These are phyloP conservation scores for Poeciliopsis prolifica DNA, from an alignment of 2,113 vertebrate genomes.

Conservation along the genomic window DNA sequence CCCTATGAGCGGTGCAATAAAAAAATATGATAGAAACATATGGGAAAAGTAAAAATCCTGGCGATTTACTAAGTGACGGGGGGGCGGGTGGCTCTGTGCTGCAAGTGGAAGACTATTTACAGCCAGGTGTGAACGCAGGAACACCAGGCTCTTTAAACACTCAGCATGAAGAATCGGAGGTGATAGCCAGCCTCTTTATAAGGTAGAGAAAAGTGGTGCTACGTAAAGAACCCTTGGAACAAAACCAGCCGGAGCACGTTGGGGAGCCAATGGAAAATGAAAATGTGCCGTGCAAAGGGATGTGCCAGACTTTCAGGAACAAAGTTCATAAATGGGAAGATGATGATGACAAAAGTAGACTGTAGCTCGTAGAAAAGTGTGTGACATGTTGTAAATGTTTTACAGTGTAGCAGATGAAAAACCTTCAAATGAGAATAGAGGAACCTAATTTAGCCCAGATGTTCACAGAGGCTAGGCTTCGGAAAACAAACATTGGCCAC, in stretches of 20 bases:
- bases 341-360: neutral
- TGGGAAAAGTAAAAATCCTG: slow-evolving; percentile 33
- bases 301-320: slow-evolving; percentile 19
- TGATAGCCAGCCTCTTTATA: slow-evolving; percentile 37
- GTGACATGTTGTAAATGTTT: neutral
- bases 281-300: slow-evolving; percentile 20
- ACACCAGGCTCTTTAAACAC: slow-evolving; percentile 35
- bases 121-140: slow-evolving; percentile 53
- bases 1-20: slow-evolving; percentile 50
- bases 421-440: no score
- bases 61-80: neutral
- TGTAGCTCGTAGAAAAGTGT: neutral
- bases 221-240: slow-evolving; percentile 28
- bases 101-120: slow-evolving; percentile 41
- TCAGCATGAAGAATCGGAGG: slow-evolving; percentile 8
- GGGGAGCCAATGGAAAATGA: slow-evolving; percentile 44
- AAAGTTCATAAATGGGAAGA: slow-evolving; percentile 3
- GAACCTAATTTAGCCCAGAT: no score
- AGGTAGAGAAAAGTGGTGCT: slow-evolving; percentile 32
- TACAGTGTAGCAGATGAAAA: no score
- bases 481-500: no score
- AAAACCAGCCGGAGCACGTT: slow-evolving; percentile 20
- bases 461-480: no score
- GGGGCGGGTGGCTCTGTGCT: neutral
- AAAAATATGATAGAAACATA: slow-evolving; percentile 35